A percentile compares a stretch with the other conserved stretches of the same genome.
These are phyloP conservation scores for Steinernema carpocapsae DNA, from an alignment of 2,888 invertebrate species.

Conservation along the genomic window DNA sequence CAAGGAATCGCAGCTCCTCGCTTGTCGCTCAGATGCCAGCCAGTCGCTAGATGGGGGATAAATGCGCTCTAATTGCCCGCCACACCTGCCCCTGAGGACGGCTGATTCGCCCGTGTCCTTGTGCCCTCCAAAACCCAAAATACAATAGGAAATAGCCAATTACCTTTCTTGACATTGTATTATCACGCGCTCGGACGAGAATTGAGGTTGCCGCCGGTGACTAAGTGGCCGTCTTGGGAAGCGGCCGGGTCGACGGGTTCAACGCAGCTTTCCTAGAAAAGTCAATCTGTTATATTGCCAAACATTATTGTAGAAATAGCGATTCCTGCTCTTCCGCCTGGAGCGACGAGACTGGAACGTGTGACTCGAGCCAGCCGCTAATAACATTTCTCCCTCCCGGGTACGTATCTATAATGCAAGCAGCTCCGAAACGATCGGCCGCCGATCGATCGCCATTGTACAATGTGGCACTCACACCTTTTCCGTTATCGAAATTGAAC, in stretches of 20 bases:
- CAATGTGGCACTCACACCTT: slow-evolving; percentile 31
- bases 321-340: too few species aligned
- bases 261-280: not conserved
- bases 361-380: not conserved
- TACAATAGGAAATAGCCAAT: slow-evolving; percentile 28
- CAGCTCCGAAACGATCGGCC: not conserved
- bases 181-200: not conserved
- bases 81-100: slow-evolving; percentile 8
- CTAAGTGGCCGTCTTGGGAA: too few species aligned
- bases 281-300: not conserved
- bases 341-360: too few species aligned
- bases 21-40: slow-evolving; percentile 3
- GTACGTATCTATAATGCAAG: not conserved
- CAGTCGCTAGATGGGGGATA: not conserved
- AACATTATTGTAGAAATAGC: too few species aligned
- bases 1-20: not conserved
- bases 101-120: not conserved
- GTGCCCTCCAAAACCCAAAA: slow-evolving; percentile 22
- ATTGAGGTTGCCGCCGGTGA: slow-evolving; percentile 1
- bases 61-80: slow-evolving; percentile 18
- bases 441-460: slow-evolving; percentile 21
- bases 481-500: slow-evolving; percentile 25
- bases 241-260: not conserved
- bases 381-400: not conserved
- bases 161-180: slow-evolving; percentile 31